Percentiles rank a stretch among this genome's conserved stretches.
phyloP scores from a whole-genome alignment of 1,140 invertebrate species.

The Anoplolepis gracilipes region DNA sequence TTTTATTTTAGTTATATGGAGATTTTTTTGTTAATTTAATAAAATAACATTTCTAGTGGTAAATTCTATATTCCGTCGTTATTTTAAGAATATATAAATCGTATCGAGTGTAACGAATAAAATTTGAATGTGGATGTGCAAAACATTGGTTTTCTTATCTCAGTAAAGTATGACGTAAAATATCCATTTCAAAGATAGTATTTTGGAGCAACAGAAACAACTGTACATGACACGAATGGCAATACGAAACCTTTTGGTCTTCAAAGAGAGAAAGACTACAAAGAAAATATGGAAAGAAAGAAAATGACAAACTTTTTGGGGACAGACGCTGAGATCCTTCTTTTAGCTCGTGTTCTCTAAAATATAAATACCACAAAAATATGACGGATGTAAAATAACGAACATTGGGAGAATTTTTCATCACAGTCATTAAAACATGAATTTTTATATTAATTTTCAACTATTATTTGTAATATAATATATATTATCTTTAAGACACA shows the following conservation, averaged over 20 bases:
- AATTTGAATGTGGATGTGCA: neutral
- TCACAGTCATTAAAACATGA: neutral
- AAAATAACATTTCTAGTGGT: neutral
- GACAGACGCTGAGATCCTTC: neutral
- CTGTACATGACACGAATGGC: neutral
- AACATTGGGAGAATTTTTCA: neutral
- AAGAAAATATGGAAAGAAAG: conserved; percentile 8
- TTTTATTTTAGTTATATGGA: neutral
- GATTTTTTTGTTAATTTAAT: neutral
- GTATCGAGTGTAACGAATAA: neutral
- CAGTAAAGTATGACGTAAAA: neutral
- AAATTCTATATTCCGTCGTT: neutral
- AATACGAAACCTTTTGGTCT: conserved; percentile 9
- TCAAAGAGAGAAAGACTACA: conserved; percentile 6
- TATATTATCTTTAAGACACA: neutral
- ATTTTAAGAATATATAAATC: neutral
- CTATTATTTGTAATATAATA: neutral
- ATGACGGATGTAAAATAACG: conserved; percentile 5
- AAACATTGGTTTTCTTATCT: neutral
- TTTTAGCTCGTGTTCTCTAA: neutral
- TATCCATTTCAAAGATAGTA: neutral
- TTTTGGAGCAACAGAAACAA: neutral
- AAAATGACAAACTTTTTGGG: neutral
- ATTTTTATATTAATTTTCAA: neutral
- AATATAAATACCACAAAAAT: neutral